These are phyloP conservation scores for Macrosoma leucophasiata DNA, from an alignment of 2,888 invertebrate genomes.

Conservation along the genomic window DNA sequence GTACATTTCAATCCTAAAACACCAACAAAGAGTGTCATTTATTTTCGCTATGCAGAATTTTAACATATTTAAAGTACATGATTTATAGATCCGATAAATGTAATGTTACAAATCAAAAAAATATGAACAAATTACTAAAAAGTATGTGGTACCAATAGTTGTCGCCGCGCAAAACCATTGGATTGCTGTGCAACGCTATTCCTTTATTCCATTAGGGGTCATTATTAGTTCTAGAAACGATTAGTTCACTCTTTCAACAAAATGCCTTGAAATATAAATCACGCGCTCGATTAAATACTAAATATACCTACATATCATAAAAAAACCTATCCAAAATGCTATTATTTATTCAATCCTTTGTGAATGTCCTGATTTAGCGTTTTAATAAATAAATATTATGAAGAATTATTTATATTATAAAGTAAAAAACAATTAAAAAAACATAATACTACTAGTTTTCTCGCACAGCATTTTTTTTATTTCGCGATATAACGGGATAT, in stretches of 20 bases:
- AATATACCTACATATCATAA: slow-evolving; percentile 3
- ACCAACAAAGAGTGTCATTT: slow-evolving; percentile 3
- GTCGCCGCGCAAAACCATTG: slow-evolving; percentile 29
- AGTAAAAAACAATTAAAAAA: background rate
- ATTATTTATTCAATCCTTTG: slow-evolving; percentile 3
- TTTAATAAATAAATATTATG: background rate
- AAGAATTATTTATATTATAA: background rate
- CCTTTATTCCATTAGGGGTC: no score
- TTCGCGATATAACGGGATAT: slow-evolving; percentile 8
- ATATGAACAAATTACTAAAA: slow-evolving; percentile 10
- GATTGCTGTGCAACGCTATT: slow-evolving; percentile 16
- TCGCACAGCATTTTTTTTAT: slow-evolving; percentile 27
- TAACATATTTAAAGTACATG: background rate
- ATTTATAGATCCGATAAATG: slow-evolving; percentile 1
- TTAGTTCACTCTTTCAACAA: slow-evolving; percentile 1
- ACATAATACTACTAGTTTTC: slow-evolving; percentile 7
- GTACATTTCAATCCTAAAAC: slow-evolving; percentile 40
- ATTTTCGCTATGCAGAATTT: slow-evolving; percentile 6
- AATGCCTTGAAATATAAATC: slow-evolving; percentile 5
- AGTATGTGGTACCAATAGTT: slow-evolving; percentile 14
- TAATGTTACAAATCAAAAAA: slow-evolving; percentile 5
- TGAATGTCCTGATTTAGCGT: background rate
- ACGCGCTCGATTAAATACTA: slow-evolving; percentile 6
- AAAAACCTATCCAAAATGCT: slow-evolving; percentile 6
- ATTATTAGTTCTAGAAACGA: no score